phyloP scores from a whole-genome alignment of 2,888 invertebrate genomes.

The Camponotus fellah region DNA sequence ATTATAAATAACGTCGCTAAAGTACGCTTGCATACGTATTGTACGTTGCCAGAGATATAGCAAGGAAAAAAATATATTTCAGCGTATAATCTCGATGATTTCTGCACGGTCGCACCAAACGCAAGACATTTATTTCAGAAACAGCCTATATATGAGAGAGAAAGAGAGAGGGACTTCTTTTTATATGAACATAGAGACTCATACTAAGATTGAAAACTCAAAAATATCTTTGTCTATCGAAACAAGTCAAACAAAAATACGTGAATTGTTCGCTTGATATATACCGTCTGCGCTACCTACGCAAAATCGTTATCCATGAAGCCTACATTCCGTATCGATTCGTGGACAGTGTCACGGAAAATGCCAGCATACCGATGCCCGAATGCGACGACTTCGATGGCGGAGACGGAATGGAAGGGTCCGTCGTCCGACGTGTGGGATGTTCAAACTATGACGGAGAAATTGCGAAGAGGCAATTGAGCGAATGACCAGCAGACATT shows the following conservation, averaged over 20 bases:
- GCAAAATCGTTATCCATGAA: conserved; percentile 58
- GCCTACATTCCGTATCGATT: conserved; percentile 66
- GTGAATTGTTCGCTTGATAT: conserved; percentile 39
- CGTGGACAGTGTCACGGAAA: conserved; percentile 60
- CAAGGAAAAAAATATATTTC: not conserved
- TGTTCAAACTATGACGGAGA: conserved; percentile 65
- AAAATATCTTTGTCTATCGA: not conserved
- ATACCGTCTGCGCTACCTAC: conserved; percentile 34
- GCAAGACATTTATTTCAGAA: conserved; percentile 16
- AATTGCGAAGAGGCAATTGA: conserved; percentile 59
- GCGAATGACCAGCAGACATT: not conserved
- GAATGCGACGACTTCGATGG: conserved; percentile 55
- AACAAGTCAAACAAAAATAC: conserved; percentile 3
- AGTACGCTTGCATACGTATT: conserved; percentile 47
- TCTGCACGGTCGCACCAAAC: not conserved
- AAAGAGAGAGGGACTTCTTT: not conserved
- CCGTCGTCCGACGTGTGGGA: conserved; percentile 25
- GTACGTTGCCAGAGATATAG: conserved; percentile 30
- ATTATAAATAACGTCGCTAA: conserved; percentile 46
- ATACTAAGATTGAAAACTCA: not conserved
- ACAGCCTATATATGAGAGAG: not conserved
- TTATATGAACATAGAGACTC: not conserved
- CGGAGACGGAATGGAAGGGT: conserved; percentile 35
- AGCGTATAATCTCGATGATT: conserved; percentile 1
- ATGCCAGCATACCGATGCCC: conserved; percentile 56